A percentile compares a stretch with the other conserved stretches of the same genome.
Evolutionary conservation across 2,888 invertebrate genomes (phyloP).

Genomic region (Lordiphosa fenestrarum): DNA sequence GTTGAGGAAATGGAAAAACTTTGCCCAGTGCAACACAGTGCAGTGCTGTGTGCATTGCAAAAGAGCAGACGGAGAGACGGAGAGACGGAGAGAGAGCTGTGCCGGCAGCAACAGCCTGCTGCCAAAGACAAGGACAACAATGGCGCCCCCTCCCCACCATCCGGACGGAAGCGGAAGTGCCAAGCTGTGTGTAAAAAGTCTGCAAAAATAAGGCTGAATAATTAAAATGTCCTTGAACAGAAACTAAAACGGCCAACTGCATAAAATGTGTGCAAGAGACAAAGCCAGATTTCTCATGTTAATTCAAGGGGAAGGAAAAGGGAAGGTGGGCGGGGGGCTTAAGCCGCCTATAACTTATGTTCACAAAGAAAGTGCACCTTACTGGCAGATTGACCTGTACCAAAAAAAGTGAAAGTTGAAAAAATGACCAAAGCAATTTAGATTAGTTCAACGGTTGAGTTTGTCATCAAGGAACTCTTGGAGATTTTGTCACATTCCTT

Average conservation of each 20-base stretch:
- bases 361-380: slow-evolving; percentile 38
- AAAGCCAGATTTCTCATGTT: slow-evolving; percentile 12
- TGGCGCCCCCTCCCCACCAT: not conserved
- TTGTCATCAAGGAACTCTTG: too few relatives aligned
- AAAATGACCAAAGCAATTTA: slow-evolving; percentile 4
- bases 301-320: slow-evolving; percentile 2
- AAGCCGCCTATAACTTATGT: slow-evolving; percentile 46
- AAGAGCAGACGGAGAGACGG: slow-evolving; percentile 18
- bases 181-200: slow-evolving; percentile 56
- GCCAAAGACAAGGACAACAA: slow-evolving; percentile 5
- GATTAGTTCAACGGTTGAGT: too few relatives aligned
- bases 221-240: slow-evolving; percentile 73
- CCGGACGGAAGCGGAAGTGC: slow-evolving; percentile 64
- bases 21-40: slow-evolving; percentile 42
- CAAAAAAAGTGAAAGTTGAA: slow-evolving; percentile 47
- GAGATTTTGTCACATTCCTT: slow-evolving; percentile 10
- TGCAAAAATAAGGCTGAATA: slow-evolving; percentile 55
- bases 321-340: slow-evolving; percentile 6
- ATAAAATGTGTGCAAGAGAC: slow-evolving; percentile 40
- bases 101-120: slow-evolving; percentile 15
- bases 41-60: slow-evolving; percentile 52
- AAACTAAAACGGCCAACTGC: slow-evolving; percentile 41
- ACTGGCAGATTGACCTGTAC: slow-evolving; percentile 1
- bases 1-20: slow-evolving; percentile 71
- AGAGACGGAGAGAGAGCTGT: slow-evolving; percentile 11